These are phyloP conservation scores for Drosophila eugracilis DNA, from an alignment of 1,140 invertebrate genomes.

Conservation along the genomic window DNA sequence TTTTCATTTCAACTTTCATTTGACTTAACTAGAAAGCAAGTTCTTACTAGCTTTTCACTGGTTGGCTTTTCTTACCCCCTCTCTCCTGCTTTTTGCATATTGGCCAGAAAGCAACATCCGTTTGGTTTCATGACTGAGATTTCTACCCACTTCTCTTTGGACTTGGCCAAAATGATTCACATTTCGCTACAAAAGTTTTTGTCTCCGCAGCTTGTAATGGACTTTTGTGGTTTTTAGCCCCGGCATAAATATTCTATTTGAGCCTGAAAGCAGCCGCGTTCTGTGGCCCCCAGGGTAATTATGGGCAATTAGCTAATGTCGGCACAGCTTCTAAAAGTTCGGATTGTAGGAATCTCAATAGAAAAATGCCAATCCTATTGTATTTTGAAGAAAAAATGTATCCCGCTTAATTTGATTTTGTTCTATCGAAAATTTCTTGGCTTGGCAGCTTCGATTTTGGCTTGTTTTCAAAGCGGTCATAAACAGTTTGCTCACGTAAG, in stretches of 20 bases:
- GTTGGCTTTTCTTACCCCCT: background rate
- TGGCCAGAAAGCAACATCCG: conserved; percentile 42
- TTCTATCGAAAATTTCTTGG: conserved; percentile 27
- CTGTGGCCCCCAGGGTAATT: conserved; percentile 48
- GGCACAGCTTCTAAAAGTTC: conserved; percentile 31
- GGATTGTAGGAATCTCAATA: conserved; percentile 43
- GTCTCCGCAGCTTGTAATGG: conserved; percentile 73
- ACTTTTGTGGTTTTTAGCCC: conserved; percentile 70
- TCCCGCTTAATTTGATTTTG: conserved; percentile 9
- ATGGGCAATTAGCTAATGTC: conserved; percentile 62
- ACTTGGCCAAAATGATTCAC: conserved; percentile 55
- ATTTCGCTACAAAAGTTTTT: conserved; percentile 64
- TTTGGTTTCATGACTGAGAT: conserved; percentile 24
- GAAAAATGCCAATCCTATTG: conserved; percentile 21
- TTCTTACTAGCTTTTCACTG: conserved; percentile 40
- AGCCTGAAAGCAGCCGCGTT: conserved; percentile 34
- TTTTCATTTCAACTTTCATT: conserved; percentile 51
- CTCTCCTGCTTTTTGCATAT: conserved; percentile 41
- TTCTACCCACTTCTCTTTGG: conserved; percentile 25
- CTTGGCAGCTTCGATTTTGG: conserved; percentile 19
- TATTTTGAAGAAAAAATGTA: background rate
- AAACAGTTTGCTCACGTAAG: conserved; percentile 54
- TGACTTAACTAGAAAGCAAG: conserved; percentile 38
- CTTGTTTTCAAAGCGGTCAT: conserved; percentile 39
- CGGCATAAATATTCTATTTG: conserved; percentile 35